Conservation (phyloP, 2,113 vertebrate genomes). For the Hyperoodon ampullatus region DNA sequence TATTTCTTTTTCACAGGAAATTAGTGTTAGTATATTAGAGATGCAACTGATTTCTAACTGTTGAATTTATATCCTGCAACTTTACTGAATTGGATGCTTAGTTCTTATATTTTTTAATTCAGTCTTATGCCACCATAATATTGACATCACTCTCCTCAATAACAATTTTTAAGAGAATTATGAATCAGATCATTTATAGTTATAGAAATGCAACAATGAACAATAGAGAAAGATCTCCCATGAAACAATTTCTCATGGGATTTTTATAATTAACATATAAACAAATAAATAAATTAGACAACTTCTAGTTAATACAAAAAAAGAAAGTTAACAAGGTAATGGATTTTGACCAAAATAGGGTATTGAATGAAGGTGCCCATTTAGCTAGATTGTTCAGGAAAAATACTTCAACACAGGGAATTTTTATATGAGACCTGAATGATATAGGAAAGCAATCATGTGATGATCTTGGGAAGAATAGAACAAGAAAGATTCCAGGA, state of each 20-base stretch:
- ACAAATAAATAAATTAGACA: background rate
- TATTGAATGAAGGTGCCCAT: background rate
- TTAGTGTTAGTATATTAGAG: background rate
- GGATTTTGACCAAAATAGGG: rapidly evolving
- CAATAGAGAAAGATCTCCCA: background rate
- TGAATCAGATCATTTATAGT: background rate
- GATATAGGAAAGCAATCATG: background rate
- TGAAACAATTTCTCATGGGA: background rate
- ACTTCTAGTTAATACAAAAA: background rate
- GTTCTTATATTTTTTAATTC: background rate
- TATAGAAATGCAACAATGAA: background rate
- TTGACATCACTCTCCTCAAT: background rate
- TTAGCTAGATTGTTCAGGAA: background rate
- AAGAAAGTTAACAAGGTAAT: background rate
- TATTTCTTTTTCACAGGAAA: background rate
- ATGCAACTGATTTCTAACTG: background rate
- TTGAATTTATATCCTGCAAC: background rate
- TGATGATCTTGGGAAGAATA: background rate
- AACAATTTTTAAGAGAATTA: background rate
- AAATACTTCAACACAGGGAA: background rate
- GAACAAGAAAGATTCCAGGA: background rate
- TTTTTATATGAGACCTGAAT: background rate
- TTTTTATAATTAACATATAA: background rate
- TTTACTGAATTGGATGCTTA: background rate
- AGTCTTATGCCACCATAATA: background rate